Evolutionary conservation across 2,113 vertebrate species (phyloP).

Genomic region (Cyprinus carpio): DNA sequence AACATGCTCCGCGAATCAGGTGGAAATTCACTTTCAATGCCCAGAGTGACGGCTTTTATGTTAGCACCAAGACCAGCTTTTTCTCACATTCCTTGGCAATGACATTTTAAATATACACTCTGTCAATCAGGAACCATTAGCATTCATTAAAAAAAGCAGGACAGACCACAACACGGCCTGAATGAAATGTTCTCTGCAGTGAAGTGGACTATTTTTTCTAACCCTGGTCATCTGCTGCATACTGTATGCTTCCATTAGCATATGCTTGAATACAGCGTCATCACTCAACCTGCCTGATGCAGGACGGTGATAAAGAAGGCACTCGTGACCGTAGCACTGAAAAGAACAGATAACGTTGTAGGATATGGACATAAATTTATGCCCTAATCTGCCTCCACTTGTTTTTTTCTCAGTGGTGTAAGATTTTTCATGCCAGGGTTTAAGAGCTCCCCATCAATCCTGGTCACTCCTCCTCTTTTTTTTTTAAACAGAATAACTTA

Average conservation of each 20-base stretch:
- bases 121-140: constrained; percentile 27
- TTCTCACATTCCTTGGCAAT: constrained; percentile 11
- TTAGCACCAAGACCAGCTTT: constrained; percentile 15
- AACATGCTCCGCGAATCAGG: constrained; percentile 7
- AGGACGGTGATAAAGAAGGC: constrained; percentile 54
- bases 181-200: not conserved
- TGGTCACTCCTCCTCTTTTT: constrained; percentile 12
- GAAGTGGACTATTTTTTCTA: not conserved
- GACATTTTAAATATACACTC: constrained; percentile 29
- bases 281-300: constrained; percentile 45
- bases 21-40: constrained; percentile 19
- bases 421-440: constrained; percentile 3
- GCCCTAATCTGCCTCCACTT: not conserved
- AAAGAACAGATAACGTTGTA: constrained; percentile 37
- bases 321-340: constrained; percentile 44
- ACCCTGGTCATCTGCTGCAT: constrained; percentile 18
- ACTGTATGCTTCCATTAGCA: constrained; percentile 2
- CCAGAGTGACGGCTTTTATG: constrained; percentile 35
- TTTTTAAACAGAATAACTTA: constrained; percentile 18
- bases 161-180: not conserved
- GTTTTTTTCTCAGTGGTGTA: not conserved
- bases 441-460: not conserved
- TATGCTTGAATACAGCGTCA: not conserved
- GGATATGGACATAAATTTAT: constrained; percentile 44
- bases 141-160: constrained; percentile 10